Evolutionary conservation across 2,888 invertebrate genomes (phyloP), one percentile per base, ranked within the genome.

Genomic region (Volucella inanis): DNA sequence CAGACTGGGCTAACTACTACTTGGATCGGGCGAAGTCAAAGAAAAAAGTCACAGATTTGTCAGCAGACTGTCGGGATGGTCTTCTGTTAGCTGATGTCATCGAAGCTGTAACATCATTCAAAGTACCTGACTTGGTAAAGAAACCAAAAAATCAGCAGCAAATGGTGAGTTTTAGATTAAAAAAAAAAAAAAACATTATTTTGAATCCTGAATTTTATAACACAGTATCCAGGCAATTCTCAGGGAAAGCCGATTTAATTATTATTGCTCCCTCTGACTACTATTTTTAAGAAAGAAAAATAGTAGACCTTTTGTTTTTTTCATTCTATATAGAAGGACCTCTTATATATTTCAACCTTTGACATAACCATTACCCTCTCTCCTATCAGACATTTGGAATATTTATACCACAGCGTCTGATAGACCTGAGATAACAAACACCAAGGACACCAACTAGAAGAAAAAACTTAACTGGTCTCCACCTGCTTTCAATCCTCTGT

Each of bases 1-100:
- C 98, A 75, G 98, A 98, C 93, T 98, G 98, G 98, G 98, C 98
- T 62, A 98, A 98, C 93, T 98, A 98, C 91, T 98, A 98, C 92
- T 93, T 98, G 93, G 98, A 98, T 92, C 96, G 98, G 90, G 96
- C 97, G 77, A 94, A 96, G 87, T 97, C 96, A 88, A 96, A 97
- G 89, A 94, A 96, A 80, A 95, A 96, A 89, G 97, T 98, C 87
- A 94, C 94, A 43, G 97, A 97, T 90, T 94, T 98, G 87, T 98
- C 98, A 87, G 94, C 95, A 72, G 98, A 98, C 93, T 96, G 98
- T 92, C 95, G 96, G 47, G 98, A 98, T 94, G 98, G 98, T 1
- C 94, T 98, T 52, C 94, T 98, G 59, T 94, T 98, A 86, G 97
- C 98, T 3, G 98, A 98, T 92, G 97, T 98, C 91, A 95, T 98